Conservation (phyloP, 2,113 vertebrate species). For the Leucosticte australis region DNA sequence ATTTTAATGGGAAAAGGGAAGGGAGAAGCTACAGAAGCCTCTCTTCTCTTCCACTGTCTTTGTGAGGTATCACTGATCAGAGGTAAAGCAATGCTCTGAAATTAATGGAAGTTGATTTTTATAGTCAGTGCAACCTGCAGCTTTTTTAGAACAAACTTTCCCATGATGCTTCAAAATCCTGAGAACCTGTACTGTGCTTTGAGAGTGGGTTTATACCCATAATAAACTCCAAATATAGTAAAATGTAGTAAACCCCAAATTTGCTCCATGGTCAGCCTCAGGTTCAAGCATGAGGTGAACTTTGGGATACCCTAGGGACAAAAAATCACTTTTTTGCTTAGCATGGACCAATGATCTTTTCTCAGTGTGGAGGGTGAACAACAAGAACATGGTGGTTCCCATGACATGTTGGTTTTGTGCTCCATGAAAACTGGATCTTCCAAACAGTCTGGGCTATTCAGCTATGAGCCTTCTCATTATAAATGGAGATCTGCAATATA, state of each 20-base stretch:
- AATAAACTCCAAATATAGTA: neutral
- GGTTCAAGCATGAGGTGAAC: neutral
- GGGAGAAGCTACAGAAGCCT: neutral
- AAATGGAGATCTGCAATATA: neutral
- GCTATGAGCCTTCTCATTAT: neutral
- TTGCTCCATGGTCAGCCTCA: neutral
- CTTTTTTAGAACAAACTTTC: neutral
- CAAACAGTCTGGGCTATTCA: neutral
- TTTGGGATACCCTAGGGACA: neutral
- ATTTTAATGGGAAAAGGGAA: neutral
- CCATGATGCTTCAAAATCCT: neutral
- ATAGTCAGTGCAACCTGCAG: neutral
- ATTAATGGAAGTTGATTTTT: neutral
- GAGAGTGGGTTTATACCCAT: neutral
- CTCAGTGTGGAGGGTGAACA: neutral
- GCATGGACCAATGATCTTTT: neutral
- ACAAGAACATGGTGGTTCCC: neutral
- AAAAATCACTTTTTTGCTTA: neutral
- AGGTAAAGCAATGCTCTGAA: neutral
- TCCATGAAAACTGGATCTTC: neutral
- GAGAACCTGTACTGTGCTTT: neutral
- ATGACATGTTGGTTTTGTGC: neutral
- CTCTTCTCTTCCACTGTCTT: neutral
- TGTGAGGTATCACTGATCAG: neutral
- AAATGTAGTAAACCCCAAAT: neutral